Evolutionary conservation across 2,113 vertebrate species (phyloP), one percentile per base, ranked within the genome.

Genomic region (Sterrhoptilus dennistouni): DNA sequence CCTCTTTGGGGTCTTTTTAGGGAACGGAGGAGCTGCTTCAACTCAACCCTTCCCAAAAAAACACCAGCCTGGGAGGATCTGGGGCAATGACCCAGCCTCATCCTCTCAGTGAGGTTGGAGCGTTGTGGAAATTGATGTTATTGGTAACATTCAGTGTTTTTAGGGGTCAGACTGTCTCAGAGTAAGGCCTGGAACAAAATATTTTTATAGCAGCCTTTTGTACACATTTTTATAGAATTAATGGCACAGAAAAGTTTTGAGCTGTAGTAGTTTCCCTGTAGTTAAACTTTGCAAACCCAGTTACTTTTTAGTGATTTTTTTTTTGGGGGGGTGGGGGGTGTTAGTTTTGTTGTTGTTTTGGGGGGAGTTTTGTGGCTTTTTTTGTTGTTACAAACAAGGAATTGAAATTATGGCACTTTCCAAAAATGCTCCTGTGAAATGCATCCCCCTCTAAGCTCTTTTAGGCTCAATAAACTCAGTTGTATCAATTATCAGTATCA

Each of bases 141-240:
- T 9, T 20, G 38, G 5, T 36, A 36, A 12, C 16, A 24, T 8
- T 29, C 17, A 12, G 25, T 9, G 14, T 38, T 75, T 57, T 75
- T 36, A 44, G 16, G 7, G 29, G 21, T 27, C 29, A 78, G 57
- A 3, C 50, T 44, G 6, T 47, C 16, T 66, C 28, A 42, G 36
- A 72, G 20, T 23, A 8, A 36, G 57, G 11, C 9, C 14, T 71
- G 24, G 35, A n/a, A 40, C 18, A 35, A 53, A 66, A 4, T 45
- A 10, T 29, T 96, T 94, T 74, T 87, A 21, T 75, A 92, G 89
- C 81, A 94, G 91, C 81, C 14, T 75, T 78, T 91, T 75, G 36
- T 89, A 88, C 13, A 11, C 12, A 8, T 74, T 71, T 80, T 83
- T 81, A 6, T 35, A 28, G 71, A 40, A 35, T 65, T 84, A 63